These are phyloP conservation scores for Epinotia ramella DNA, from an alignment of 2,888 invertebrate genomes.

Conservation along the genomic window DNA sequence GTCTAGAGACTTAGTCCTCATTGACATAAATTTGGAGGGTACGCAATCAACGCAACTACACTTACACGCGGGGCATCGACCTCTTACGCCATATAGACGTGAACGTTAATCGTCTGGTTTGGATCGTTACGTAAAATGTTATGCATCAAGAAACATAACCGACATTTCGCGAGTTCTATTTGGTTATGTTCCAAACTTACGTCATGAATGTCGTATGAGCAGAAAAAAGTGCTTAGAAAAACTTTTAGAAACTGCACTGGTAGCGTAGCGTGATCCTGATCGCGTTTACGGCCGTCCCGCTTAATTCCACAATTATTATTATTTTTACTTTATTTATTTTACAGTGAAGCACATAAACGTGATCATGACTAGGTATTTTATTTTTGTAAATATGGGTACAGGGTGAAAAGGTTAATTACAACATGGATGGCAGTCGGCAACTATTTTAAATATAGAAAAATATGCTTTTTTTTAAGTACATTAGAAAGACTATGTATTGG, in stretches of 20 bases:
- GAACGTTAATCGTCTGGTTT: constrained; percentile 18
- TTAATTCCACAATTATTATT: too few species aligned
- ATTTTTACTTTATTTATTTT: too few species aligned
- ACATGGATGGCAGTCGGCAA: neutral
- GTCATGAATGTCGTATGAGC: neutral
- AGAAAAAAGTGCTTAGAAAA: neutral
- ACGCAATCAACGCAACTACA: constrained; percentile 2
- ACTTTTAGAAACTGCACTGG: neutral
- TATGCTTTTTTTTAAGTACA: too few species aligned
- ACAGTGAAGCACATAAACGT: too few species aligned
- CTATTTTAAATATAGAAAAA: neutral
- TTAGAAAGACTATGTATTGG: too few species aligned
- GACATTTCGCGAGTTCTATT: neutral
- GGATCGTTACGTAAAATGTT: constrained; percentile 25
- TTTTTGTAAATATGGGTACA: neutral
- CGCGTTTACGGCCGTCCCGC: too few species aligned
- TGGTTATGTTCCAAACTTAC: constrained; percentile 13
- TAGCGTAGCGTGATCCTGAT: too few species aligned
- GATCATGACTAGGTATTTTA: neutral
- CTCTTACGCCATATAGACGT: constrained; percentile 13
- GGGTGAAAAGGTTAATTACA: neutral
- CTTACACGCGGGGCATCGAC: constrained; percentile 15
- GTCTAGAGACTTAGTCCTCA: neutral
- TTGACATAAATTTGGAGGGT: constrained; percentile 12
- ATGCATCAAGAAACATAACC: constrained; percentile 20